Evolutionary conservation across 2,888 invertebrate genomes (phyloP).

Genomic region (Selenia dentaria): DNA sequence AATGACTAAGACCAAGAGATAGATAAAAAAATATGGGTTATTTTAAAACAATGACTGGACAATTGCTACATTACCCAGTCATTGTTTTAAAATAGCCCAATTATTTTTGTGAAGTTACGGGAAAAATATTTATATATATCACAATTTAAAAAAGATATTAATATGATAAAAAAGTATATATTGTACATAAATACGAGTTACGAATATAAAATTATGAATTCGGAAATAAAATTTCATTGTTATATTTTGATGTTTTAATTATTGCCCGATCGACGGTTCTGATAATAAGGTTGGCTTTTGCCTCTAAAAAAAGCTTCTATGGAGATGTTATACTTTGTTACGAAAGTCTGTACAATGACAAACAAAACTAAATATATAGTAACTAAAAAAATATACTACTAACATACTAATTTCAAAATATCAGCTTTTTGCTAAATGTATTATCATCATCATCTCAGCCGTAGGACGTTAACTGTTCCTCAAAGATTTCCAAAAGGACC

Average conservation of each 20-base stretch:
- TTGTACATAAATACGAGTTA: conserved; percentile 57
- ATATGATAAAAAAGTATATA: conserved; percentile 64
- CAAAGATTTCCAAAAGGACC: too few relatives aligned
- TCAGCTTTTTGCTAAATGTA: too few relatives aligned
- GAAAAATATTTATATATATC: too few relatives aligned
- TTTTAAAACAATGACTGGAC: conserved; percentile 48
- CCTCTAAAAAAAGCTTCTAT: not conserved
- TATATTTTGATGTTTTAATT: conserved; percentile 39
- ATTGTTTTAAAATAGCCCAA: conserved; percentile 51
- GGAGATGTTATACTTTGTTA: not conserved
- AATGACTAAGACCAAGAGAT: too few relatives aligned
- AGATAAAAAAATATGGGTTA: too few relatives aligned
- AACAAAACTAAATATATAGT: too few relatives aligned
- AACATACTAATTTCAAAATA: too few relatives aligned
- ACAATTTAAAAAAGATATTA: conserved; percentile 54
- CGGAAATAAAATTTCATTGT: conserved; percentile 77
- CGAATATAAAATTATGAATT: conserved; percentile 58
- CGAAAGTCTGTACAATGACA: too few relatives aligned
- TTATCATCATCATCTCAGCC: too few relatives aligned
- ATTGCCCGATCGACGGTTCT: not conserved
- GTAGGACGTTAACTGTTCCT: too few relatives aligned
- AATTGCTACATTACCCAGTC: conserved; percentile 46
- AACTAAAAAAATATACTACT: too few relatives aligned
- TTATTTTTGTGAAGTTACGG: too few relatives aligned
- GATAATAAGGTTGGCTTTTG: not conserved